These are phyloP conservation scores for Tribolium freemani DNA, from an alignment of 2,888 invertebrate species.

Conservation along the genomic window DNA sequence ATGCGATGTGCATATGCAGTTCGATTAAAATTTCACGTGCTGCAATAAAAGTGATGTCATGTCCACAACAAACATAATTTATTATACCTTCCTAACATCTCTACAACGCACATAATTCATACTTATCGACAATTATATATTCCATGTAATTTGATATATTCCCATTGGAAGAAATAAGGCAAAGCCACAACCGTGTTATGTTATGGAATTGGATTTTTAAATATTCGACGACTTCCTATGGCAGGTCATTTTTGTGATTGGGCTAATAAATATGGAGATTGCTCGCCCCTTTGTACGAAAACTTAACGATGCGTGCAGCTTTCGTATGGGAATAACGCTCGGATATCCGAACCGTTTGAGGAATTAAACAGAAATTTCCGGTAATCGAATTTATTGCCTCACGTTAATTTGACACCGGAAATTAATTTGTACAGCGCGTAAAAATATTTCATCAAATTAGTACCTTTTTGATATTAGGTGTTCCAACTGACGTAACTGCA, in stretches of 20 bases:
- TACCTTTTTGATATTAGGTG: conserved; percentile 33
- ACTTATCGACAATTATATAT: conserved; percentile 47
- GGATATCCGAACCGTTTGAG: conserved; percentile 56
- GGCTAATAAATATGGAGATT: conserved; percentile 22
- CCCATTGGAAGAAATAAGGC: conserved; percentile 19
- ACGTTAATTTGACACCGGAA: conserved; percentile 58
- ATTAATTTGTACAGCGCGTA: conserved; percentile 51
- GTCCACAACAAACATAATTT: conserved; percentile 30
- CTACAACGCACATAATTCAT: conserved; percentile 46
- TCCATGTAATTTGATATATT: conserved; percentile 43
- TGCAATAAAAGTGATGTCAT: conserved; percentile 30
- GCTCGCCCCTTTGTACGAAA: conserved; percentile 11
- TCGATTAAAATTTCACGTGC: conserved; percentile 29
- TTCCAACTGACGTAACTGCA: conserved; percentile 39
- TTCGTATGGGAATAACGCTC: conserved; percentile 53
- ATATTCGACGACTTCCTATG: conserved; percentile 2
- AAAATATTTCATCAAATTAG: conserved; percentile 26
- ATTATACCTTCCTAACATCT: conserved; percentile 25
- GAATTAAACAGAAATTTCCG: conserved; percentile 63
- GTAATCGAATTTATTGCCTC: conserved; percentile 59
- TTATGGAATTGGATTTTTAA: not conserved
- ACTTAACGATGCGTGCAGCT: conserved; percentile 44
- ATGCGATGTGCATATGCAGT: not conserved
- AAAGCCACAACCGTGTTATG: not conserved
- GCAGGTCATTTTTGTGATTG: not conserved